Conservation (phyloP, 2,888 invertebrate genomes). For the Nomada flava region DNA sequence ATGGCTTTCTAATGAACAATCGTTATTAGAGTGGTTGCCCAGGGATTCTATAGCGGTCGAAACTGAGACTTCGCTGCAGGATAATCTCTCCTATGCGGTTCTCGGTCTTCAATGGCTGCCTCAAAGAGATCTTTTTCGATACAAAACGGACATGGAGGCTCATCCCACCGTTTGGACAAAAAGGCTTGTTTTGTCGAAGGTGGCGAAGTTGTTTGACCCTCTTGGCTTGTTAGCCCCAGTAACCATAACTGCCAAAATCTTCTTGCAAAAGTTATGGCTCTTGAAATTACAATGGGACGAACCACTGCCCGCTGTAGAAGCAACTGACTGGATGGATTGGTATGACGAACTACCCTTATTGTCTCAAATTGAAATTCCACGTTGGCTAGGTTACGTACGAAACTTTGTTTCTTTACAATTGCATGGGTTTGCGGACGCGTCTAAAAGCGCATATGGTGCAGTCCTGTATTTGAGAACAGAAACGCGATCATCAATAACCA, state of each 20-base stretch:
- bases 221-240: slow-evolving; percentile 54
- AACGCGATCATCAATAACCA: not conserved
- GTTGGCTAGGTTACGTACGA: no score
- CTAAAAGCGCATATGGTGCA: slow-evolving; percentile 56
- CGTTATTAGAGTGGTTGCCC: not conserved
- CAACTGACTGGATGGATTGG: no score
- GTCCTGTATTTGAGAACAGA: slow-evolving; percentile 22
- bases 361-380: no score
- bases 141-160: not conserved
- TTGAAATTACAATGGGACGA: slow-evolving; percentile 47
- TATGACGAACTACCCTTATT: no score
- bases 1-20: slow-evolving; percentile 19
- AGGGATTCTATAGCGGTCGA: not conserved
- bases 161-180: slow-evolving; percentile 27
- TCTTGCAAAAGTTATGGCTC: slow-evolving; percentile 43
- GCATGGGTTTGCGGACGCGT: slow-evolving; percentile 61
- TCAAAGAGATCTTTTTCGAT: slow-evolving; percentile 31
- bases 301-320: not conserved
- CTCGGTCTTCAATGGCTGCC: slow-evolving; percentile 56
- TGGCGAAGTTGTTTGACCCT: slow-evolving; percentile 57
- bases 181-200: slow-evolving; percentile 40
- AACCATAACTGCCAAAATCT: slow-evolving; percentile 51
- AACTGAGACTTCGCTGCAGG: not conserved
- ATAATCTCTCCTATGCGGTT: not conserved
- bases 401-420: slow-evolving; percentile 13